phyloP scores from a whole-genome alignment of 2,113 vertebrate species.

The Cyprinus carpio region DNA sequence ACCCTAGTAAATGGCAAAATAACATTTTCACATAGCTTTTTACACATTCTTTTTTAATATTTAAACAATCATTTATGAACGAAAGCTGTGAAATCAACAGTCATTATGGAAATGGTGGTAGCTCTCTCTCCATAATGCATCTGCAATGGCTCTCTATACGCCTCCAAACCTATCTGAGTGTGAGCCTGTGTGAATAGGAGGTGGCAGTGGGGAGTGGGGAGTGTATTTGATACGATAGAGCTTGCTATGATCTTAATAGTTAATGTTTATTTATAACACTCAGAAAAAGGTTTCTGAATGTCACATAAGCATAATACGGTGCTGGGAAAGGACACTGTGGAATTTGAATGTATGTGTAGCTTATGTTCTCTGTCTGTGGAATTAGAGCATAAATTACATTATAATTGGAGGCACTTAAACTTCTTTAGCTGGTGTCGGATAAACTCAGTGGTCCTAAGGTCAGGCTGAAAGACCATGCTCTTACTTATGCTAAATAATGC shows the following conservation, averaged over 20 bases:
- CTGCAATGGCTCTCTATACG: conserved; percentile 56
- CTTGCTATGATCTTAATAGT: conserved; percentile 20
- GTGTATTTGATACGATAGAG: conserved; percentile 16
- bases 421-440: neutral
- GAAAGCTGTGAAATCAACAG: conserved; percentile 45
- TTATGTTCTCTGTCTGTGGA: neutral
- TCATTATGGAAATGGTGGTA: neutral
- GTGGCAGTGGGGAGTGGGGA: conserved; percentile 21
- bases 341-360: conserved; percentile 33
- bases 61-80: conserved; percentile 19
- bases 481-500: neutral
- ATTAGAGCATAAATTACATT: conserved; percentile 9
- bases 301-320: conserved; percentile 17
- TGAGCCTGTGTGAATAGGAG: conserved; percentile 41
- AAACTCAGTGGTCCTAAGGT: conserved; percentile 2
- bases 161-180: conserved; percentile 44
- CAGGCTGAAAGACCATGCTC: neutral
- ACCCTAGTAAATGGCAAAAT: conserved; percentile 13
- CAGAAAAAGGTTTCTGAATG: conserved; percentile 24
- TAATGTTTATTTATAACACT: conserved; percentile 40
- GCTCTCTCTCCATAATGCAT: conserved; percentile 57
- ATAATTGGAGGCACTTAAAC: conserved; percentile 30
- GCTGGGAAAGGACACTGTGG: neutral
- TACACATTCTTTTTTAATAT: conserved; percentile 13
- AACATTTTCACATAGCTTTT: conserved; percentile 5